Conservation (phyloP, 2,797 vertebrate species). For the Enteromius radiatus region DNA sequence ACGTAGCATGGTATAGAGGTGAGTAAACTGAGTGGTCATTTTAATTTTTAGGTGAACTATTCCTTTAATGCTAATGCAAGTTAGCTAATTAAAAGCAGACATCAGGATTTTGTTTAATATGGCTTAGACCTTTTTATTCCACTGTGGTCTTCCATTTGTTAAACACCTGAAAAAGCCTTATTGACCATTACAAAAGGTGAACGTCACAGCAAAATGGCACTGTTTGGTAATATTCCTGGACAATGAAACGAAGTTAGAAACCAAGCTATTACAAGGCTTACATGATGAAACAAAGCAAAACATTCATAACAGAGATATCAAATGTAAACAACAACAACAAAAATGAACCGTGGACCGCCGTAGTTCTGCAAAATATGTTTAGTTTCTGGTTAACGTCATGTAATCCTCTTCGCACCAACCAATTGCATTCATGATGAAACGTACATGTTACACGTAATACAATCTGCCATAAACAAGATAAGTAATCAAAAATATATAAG, state of each 20-base stretch:
- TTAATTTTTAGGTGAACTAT: too few species aligned
- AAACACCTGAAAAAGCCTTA: slow-evolving; percentile 45
- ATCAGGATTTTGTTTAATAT: slow-evolving; percentile 38
- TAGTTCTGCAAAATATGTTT: slow-evolving; percentile 20
- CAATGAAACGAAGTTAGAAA: slow-evolving; percentile 33
- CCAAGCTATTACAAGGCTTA: slow-evolving; percentile 20
- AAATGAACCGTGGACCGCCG: slow-evolving; percentile 1
- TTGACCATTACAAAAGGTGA: slow-evolving; percentile 48
- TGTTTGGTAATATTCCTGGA: slow-evolving; percentile 35
- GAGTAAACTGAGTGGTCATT: too few species aligned
- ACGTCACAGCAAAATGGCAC: slow-evolving; percentile 44
- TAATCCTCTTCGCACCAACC: slow-evolving; percentile 7
- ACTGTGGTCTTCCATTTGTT: slow-evolving; percentile 31
- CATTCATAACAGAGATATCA: slow-evolving; percentile 33
- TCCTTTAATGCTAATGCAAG: not conserved
- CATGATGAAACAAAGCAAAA: slow-evolving; percentile 40
- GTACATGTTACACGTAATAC: slow-evolving; percentile 41
- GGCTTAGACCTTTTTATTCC: slow-evolving; percentile 60
- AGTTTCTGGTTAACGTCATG: slow-evolving; percentile 29
- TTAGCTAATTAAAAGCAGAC: slow-evolving; percentile 7
- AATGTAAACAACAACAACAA: slow-evolving; percentile 47
- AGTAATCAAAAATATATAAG: slow-evolving; percentile 47
- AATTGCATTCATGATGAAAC: slow-evolving; percentile 32
- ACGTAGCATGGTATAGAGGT: too few species aligned
- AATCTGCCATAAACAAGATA: slow-evolving; percentile 24